phyloP scores from a whole-genome alignment of 2,797 vertebrate genomes.

The Ispidina lecontei region DNA sequence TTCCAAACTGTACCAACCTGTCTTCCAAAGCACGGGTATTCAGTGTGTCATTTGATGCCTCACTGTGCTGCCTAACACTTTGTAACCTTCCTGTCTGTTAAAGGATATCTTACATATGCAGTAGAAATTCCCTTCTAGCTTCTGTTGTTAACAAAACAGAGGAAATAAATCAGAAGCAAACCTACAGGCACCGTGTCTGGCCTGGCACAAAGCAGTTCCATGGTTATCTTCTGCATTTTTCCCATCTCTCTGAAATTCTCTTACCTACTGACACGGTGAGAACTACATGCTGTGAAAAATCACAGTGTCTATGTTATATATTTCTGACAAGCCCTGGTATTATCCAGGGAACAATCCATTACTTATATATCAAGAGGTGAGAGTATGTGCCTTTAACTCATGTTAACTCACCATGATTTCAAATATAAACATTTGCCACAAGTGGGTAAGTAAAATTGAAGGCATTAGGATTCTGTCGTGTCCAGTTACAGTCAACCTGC shows the following conservation, averaged over 20 bases:
- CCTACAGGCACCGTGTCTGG: neutral
- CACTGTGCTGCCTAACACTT: neutral
- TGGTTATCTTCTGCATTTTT: neutral
- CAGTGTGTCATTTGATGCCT: neutral
- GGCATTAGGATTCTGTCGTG: slow-evolving; percentile 50
- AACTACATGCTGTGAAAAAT: slow-evolving; percentile 61
- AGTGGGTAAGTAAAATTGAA: slow-evolving; percentile 54
- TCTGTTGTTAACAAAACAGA: neutral
- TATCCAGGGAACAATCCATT: slow-evolving; percentile 40
- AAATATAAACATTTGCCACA: slow-evolving; percentile 59
- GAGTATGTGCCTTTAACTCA: slow-evolving; percentile 53
- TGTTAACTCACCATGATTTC: slow-evolving; percentile 46
- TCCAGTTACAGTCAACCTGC: slow-evolving; percentile 53
- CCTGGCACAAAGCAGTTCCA: neutral
- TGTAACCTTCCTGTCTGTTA: neutral
- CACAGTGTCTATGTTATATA: slow-evolving; percentile 23
- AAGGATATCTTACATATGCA: neutral
- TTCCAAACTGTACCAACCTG: neutral
- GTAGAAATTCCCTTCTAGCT: neutral
- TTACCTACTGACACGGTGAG: slow-evolving; percentile 23
- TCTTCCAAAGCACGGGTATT: neutral
- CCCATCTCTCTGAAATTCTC: slow-evolving; percentile 18
- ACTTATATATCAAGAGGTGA: slow-evolving; percentile 36
- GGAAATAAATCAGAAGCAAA: neutral
- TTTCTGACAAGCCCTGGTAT: slow-evolving; percentile 45